Base-by-base conservation (phyloP, 2,888 invertebrate genomes). In the Catocala nupta region DNA sequence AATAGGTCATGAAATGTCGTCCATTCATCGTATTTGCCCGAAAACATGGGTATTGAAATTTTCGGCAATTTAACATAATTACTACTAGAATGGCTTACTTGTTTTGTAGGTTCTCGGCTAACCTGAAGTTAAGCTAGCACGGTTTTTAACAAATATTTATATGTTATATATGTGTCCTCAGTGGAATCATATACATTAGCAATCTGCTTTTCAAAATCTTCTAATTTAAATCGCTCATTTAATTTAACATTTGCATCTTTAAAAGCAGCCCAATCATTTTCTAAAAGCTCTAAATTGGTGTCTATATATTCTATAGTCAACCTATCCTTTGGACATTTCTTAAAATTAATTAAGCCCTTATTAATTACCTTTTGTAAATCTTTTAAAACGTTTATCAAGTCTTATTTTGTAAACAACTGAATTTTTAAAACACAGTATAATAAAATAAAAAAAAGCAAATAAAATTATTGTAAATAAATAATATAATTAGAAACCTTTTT, bases 31-130 rank as follows among this genome's bases (percentile, higher is more conserved):
- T n/a, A 53, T n/a, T 53, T 53, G 1, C 53, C 36, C 0, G 16
- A 42, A 53, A 55, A 55, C 8, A 12, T 55, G 0, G 47, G 55
- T 12, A 55, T 55, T 5, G 55, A 45, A n/a, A 55, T 55, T 55
- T 45, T 45, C 0, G 55, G 47, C 12, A 45, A 47, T 13, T 55
- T 55, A 10, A 45, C 12, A 11, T 34, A 45, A 45, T 9, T 12
- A 36, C 44, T 45, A 45, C 10, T 45, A 44, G 55, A 39, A 25
- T 25, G 25, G 25, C 25, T 25, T 25, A 25, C 25, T 25, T 25
- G 25, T 25, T 33, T 7, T 34, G 9, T 5, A 34, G 13, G 3
- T 45, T 55, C 55, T 5, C 7, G n/a, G 9, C 1, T 10, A 2
- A 10, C 3, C 12, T 11, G 7, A 44, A 45, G 7, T 34, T 44